phyloP scores from a whole-genome alignment of 1,140 invertebrate species.

The Drosophila orosa region DNA sequence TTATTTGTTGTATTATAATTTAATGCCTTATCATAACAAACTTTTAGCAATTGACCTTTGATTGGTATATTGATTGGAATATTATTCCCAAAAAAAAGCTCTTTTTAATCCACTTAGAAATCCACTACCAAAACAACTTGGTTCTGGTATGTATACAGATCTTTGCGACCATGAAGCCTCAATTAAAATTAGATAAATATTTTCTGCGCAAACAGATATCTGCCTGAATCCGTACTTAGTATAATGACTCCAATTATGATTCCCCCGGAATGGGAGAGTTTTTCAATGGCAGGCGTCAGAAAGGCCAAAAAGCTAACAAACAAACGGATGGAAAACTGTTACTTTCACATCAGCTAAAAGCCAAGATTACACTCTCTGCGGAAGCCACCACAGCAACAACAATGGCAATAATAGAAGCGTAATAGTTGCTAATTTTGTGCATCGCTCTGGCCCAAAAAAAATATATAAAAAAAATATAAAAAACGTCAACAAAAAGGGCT shows the following conservation, averaged over 20 bases:
- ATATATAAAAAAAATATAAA: constrained; percentile 7
- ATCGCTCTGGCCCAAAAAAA: constrained; percentile 50
- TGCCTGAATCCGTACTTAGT: constrained; percentile 19
- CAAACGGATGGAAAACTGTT: constrained; percentile 59
- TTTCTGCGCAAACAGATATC: constrained; percentile 25
- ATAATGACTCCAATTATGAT: constrained; percentile 44
- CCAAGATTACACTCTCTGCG: constrained; percentile 54
- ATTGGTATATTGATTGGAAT: neutral
- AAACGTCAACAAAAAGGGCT: constrained; percentile 72
- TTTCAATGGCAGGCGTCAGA: constrained; percentile 32
- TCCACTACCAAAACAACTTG: neutral
- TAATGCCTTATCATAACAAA: no score
- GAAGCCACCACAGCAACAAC: constrained; percentile 23
- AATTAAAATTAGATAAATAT: constrained; percentile 37
- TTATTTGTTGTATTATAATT: no score
- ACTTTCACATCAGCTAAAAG: constrained; percentile 69
- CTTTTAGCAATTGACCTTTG: constrained; percentile 5
- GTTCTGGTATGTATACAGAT: neutral
- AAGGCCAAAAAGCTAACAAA: constrained; percentile 25
- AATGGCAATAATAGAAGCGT: constrained; percentile 64
- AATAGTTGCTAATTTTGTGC: constrained; percentile 77
- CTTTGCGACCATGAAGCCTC: neutral
- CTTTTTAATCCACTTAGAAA: neutral
- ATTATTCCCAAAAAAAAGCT: neutral
- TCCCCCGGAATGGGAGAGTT: constrained; percentile 10